Base-by-base conservation (phyloP, 2,113 vertebrate species). In the Nanger granti region DNA sequence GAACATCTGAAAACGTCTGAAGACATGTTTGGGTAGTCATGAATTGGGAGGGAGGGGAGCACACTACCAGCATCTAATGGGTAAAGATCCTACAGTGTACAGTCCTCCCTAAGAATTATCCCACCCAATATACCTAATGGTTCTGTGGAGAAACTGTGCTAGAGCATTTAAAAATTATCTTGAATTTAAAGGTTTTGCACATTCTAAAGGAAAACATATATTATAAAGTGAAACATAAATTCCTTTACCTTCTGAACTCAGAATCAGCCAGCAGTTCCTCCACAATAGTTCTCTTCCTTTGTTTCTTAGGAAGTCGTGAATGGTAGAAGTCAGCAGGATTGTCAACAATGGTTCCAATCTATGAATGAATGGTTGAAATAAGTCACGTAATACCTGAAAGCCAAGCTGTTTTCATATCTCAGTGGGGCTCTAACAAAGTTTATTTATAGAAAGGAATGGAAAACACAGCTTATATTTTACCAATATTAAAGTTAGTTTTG, bases 261-360 rank as follows among this genome's bases (percentile, higher is more conserved):
- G 99, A 99, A 95, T 99, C 99, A 10, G 99, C 99, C 80, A 99
- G 98, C 97, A 99, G 98, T 98, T 99, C 99, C 97, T 99, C 99
- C 98, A 99, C 99, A 98, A 99, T 99, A n/a, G 99, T 99, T 96
- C 99, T 99, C 98, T 99, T 99, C 98, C 99, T 99, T 95, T 99
- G 97, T 96, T 99, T 99, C 98, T 99, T 99, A n/a, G 99, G 99
- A 97, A 99, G 93, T 93, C 99, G 99, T 96, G 99, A 99, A 98
- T 99, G 99, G 98, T 99, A 99, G 98, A 99, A 99, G 98, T 99
- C 99, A 96, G 99, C 98, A 2, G 99, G 99, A 96, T 95, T 99
- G 98, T 99, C 99, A 97, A 99, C 99, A 93, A 99, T 99, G 24
- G 99, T 99, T 76, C 99, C 99, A 97, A 99, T 97, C 99, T 99